Percentiles rank a stretch among this genome's conserved stretches.
phyloP scores from a whole-genome alignment of 2,888 invertebrate genomes.

The Rotaria macrura region DNA sequence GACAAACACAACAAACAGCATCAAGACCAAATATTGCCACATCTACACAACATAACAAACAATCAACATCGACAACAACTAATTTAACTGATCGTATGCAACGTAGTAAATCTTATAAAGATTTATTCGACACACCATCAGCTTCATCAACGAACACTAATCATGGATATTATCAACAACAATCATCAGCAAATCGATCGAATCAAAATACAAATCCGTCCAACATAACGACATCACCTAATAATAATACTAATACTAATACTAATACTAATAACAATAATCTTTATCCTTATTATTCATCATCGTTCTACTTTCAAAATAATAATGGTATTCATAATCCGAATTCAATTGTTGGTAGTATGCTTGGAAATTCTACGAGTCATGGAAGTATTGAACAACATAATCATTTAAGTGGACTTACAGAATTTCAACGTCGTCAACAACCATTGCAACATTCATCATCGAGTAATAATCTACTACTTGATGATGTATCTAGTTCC shows the following conservation, averaged over 20 bases:
- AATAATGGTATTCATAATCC: background rate
- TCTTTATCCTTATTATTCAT: conserved; percentile 7
- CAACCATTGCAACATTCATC: background rate
- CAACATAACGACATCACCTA: background rate
- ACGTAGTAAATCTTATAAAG: conserved; percentile 21
- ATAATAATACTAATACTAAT: background rate
- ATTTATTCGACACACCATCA: background rate
- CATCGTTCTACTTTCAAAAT: conserved; percentile 11
- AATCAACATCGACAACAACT: background rate
- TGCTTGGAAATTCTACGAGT: background rate
- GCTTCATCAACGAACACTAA: background rate
- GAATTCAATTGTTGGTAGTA: background rate
- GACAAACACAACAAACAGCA: background rate
- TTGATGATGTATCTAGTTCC: conserved; percentile 11
- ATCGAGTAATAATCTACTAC: background rate
- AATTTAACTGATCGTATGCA: background rate
- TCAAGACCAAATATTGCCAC: background rate
- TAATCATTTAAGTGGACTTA: background rate
- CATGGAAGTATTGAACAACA: background rate
- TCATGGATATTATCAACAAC: background rate
- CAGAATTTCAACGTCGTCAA: background rate
- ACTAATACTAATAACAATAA: background rate
- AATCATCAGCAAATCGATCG: background rate
- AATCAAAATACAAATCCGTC: background rate
- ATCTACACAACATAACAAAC: background rate